Base-by-base conservation (phyloP, 1,140 invertebrate species). In the Pseudobourletiella spinata region DNA sequence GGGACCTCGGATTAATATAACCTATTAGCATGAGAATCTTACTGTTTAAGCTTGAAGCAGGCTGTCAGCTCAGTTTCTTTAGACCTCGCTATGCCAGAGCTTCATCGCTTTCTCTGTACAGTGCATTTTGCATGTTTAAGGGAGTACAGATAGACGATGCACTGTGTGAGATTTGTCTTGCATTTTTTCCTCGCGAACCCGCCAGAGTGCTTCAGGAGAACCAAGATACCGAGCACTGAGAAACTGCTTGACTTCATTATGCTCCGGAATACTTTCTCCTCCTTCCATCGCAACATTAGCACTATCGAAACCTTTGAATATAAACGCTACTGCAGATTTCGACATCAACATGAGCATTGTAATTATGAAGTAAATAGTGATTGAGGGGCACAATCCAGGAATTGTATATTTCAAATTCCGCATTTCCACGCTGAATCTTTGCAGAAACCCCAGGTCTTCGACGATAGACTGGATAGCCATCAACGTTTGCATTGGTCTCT, bases 351-450 rank as follows among this genome's bases (percentile, higher is more conserved):
- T 79, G 78, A 29, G 74, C 71, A 59, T 80, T 73, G 64, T 73
- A 81, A 46, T 68, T 78, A 71, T 76, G 74, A 8, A 67, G 74
- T 14, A 82, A 71, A 11, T 78, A 59, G 16, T 76, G 75, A 63
- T 74, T 78, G 73, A 81, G 80, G 56, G 78, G 79, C 43, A 80
- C 78, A 56, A 81, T 67, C 76, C 75, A 80, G 30, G 71, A 54
- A 64, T 80, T 80, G 69, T 79, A 75, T 3, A 4, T 28, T n/a
- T 22, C 2, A 4, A 28, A 8, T 28, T 22, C 24, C 4, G 3
- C 20, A 25, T 35, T 25, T n/a, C 8, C n/a, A n/a, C 8, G n/a
- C n/a, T n/a, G n/a, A n/a, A n/a, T n/a, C n/a, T n/a, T n/a, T n/a
- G n/a, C n/a, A n/a, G n/a, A 18, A 32, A 18, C 15, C 6, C 14